Evolutionary conservation across 2,113 vertebrate genomes (phyloP), one percentile per base, ranked within the genome.

Genomic region (Ceyx margarethae): DNA sequence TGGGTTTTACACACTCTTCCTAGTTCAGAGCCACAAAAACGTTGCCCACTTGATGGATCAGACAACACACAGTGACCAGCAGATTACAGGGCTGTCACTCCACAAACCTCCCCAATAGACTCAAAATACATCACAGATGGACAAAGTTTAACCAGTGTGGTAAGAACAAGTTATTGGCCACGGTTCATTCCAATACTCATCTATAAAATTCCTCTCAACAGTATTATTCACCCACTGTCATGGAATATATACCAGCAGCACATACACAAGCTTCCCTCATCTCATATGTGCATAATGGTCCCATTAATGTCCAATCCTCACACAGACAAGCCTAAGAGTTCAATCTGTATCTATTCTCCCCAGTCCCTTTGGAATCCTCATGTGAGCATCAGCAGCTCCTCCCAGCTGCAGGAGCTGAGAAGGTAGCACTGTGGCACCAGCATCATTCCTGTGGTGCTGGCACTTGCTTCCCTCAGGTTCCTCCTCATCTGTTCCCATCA

Each of bases 391-490:
- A 61, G 46, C 28, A 35, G 0, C 43, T 35, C 13, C 53, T 73
- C 26, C 33, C 5, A 26, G 74, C 15, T 0, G 1, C 35, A 1
- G 28, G 42, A 42, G 53, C 3, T 29, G n/a, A 73, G 37, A 53
- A 23, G 5, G 1, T 6, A 40, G 20, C 51, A 35, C 11, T 22
- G 16, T 0, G 10, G 15, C 42, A 35, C 10, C 13, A 19, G 8
- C 10, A 1, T 57, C 19, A n/a, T 37, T 88, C 85, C 35, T 74
- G 56, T 31, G 23, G 5, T 71, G 62, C 14, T 19, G 6, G 11
- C n/a, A 14, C 73, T 82, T 73, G 29, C 29, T 68, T 37, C 25
- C 76, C 40, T 13, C 42, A n/a, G 13, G 10, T 19, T 73, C 45
- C 79, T 50, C 56, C 57, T 65, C 33, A 60, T 33, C 72, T 28